Percentiles rank a stretch among this genome's conserved stretches.
Evolutionary conservation across 1,140 invertebrate genomes (phyloP).

Genomic region (Caenorhabditis briggsae): DNA sequence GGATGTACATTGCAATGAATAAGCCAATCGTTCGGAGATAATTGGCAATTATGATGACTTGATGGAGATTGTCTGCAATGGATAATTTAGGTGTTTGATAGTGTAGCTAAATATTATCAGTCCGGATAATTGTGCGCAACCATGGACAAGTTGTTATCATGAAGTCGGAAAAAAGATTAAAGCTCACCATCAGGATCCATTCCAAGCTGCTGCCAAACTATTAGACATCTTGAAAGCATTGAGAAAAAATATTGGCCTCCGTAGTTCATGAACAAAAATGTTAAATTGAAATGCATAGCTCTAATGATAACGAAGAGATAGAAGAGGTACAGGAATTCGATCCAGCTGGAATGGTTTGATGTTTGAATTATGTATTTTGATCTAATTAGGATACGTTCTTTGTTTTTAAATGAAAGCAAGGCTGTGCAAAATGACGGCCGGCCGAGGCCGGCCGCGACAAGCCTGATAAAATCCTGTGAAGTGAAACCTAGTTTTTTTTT

Average conservation of each 20-base stretch:
- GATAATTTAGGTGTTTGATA: too few relatives aligned
- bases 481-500: too few relatives aligned
- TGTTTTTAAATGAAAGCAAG: too few relatives aligned
- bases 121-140: too few relatives aligned
- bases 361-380: not conserved
- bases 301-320: conserved; percentile 21
- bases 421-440: too few relatives aligned
- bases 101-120: too few relatives aligned
- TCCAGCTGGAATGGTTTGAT: not conserved
- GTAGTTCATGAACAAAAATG: conserved; percentile 39
- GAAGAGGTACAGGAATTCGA: conserved; percentile 41
- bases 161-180: not conserved
- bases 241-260: conserved; percentile 33
- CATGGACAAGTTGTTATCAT: not conserved
- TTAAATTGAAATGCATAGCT: conserved; percentile 42
- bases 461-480: too few relatives aligned
- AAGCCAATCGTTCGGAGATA: conserved; percentile 1
- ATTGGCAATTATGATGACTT: not conserved
- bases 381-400: not conserved
- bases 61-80: conserved; percentile 20
- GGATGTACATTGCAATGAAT: conserved; percentile 39
- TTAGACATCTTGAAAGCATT: conserved; percentile 45
- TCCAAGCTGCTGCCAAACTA: conserved; percentile 13
- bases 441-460: too few relatives aligned
- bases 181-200: not conserved